A percentile compares a stretch with the other conserved stretches of the same genome.
These are phyloP conservation scores for Gortyna flavago DNA, from an alignment of 2,888 invertebrate species.

Conservation along the genomic window DNA sequence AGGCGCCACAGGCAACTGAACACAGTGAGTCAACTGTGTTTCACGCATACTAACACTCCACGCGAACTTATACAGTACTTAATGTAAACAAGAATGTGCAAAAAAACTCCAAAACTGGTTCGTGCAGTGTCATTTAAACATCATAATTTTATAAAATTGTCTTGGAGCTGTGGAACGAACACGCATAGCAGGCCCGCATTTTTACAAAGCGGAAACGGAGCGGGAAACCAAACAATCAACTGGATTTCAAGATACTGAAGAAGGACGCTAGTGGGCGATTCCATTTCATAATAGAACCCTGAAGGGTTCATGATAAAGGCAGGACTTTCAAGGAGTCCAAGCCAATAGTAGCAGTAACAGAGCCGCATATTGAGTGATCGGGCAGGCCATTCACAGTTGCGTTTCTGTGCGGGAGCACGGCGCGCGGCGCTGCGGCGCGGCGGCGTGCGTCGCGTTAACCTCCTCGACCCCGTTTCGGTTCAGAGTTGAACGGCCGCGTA, in stretches of 20 bases:
- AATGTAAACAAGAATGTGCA: conserved; percentile 34
- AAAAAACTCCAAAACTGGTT: conserved; percentile 27
- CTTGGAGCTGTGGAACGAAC: background rate
- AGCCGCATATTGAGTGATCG: background rate
- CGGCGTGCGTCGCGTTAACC: conserved; percentile 70
- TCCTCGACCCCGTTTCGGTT: conserved; percentile 87
- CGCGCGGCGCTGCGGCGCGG: conserved; percentile 56
- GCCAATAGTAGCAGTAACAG: too few relatives aligned
- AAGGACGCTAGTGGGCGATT: background rate
- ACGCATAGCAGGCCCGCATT: background rate
- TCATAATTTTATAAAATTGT: conserved; percentile 23
- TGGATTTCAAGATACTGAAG: background rate
- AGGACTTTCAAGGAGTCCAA: background rate
- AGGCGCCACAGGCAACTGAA: conserved; percentile 26
- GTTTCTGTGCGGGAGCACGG: conserved; percentile 52
- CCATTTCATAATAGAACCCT: background rate
- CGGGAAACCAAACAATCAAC: background rate
- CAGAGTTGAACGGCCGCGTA: conserved; percentile 85
- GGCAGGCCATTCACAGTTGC: conserved; percentile 48
- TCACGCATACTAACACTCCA: conserved; percentile 15
- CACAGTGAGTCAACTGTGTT: conserved; percentile 46
- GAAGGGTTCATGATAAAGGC: background rate
- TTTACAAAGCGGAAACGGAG: background rate
- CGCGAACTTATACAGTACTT: conserved; percentile 33
- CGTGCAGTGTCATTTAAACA: conserved; percentile 14